phyloP scores from a whole-genome alignment of 2,888 invertebrate species.

The Aricia artaxerxes region DNA sequence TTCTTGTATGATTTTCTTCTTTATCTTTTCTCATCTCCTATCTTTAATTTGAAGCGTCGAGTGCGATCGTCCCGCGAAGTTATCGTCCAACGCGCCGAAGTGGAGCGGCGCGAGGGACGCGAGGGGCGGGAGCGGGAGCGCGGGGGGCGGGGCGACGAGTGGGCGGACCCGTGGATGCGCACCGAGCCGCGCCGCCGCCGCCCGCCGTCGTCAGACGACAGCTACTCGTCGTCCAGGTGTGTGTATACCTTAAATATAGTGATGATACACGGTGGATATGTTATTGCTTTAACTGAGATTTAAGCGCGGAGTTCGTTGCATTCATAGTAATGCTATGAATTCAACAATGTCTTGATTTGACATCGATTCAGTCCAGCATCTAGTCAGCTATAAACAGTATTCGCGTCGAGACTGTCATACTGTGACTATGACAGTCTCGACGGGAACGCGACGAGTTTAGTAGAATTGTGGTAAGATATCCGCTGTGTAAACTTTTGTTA shows the following conservation, averaged over 20 bases:
- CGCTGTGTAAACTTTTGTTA: not conserved
- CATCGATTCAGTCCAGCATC: no score
- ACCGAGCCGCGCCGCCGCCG: conserved; percentile 73
- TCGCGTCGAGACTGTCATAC: not conserved
- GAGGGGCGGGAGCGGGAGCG: conserved; percentile 45
- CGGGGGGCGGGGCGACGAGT: conserved; percentile 87
- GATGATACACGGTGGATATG: no score
- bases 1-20: no score
- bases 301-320: no score
- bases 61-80: conserved; percentile 85
- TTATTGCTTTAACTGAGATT: no score
- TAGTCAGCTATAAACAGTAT: no score
- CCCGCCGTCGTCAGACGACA: conserved; percentile 71
- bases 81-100: conserved; percentile 85
- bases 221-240: conserved; percentile 74
- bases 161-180: conserved; percentile 97
- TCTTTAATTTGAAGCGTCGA: conserved; percentile 58
- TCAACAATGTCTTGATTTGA: no score
- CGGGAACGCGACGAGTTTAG: not conserved
- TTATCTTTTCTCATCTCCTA: not conserved
- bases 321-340: no score
- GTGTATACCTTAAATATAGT: conserved; percentile 14
- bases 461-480: not conserved
- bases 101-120: conserved; percentile 55
- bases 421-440: not conserved